Conservation (phyloP, 2,113 vertebrate genomes). For the Rhizomys pruinosus region DNA sequence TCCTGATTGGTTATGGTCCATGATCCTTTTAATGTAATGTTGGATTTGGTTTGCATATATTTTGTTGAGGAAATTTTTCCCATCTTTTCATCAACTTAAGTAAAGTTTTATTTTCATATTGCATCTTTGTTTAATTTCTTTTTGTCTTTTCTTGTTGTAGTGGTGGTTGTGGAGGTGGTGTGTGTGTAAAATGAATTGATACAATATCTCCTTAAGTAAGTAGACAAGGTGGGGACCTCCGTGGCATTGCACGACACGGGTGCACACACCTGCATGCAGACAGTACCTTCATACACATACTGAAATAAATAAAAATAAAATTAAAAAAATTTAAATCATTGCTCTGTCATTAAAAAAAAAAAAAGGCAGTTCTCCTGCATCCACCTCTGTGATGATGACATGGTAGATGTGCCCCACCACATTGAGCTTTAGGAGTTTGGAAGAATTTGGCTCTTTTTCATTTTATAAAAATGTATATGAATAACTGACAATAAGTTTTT, state of each 20-base stretch:
- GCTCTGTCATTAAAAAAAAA: no score
- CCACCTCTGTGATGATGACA: no score
- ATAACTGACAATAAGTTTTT: not conserved
- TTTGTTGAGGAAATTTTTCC: not conserved
- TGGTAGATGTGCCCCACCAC: not conserved
- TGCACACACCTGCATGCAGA: no score
- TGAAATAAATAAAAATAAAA: no score
- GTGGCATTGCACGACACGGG: no score
- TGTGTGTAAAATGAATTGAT: no score
- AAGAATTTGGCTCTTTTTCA: not conserved
- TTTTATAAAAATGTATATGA: not conserved
- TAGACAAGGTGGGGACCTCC: rapidly evolving
- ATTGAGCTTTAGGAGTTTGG: no score
- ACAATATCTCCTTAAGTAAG: not conserved
- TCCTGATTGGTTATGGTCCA: not conserved
- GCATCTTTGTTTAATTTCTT: not conserved
- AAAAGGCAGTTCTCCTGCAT: not conserved
- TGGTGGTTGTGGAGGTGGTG: not conserved
- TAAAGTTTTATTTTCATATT: not conserved
- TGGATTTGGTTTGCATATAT: not conserved
- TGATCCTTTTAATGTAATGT: not conserved
- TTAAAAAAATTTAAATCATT: no score
- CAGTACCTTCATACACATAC: no score
- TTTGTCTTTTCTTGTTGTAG: not conserved
- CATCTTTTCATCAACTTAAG: not conserved